These are phyloP conservation scores for Misgurnus anguillicaudatus DNA, from an alignment of 2,113 vertebrate species.

Conservation along the genomic window DNA sequence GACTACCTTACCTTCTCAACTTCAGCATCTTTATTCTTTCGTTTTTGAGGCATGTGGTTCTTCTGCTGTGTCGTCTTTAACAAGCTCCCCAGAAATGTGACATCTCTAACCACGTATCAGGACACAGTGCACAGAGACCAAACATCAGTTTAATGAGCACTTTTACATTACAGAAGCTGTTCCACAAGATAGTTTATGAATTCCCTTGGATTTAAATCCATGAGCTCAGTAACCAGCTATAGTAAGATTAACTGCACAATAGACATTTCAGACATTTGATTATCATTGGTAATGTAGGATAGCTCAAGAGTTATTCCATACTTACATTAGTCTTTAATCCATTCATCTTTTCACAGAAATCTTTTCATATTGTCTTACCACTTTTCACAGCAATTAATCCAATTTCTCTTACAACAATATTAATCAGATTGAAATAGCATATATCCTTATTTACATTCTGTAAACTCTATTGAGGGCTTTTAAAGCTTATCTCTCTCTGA, in stretches of 20 bases:
- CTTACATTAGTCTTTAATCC: background rate
- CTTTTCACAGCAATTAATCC: background rate
- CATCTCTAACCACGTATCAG: slow-evolving; percentile 28
- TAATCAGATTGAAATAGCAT: background rate
- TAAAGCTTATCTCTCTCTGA: background rate
- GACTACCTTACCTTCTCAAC: background rate
- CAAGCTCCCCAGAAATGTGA: slow-evolving; percentile 5
- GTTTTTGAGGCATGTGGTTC: slow-evolving; percentile 24
- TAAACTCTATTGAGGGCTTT: slow-evolving; percentile 1
- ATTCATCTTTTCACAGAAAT: background rate
- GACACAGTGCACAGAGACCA: background rate
- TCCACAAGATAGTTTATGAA: too few species aligned
- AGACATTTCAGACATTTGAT: too few species aligned
- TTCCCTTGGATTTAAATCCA: too few species aligned
- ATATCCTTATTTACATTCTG: background rate
- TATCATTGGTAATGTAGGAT: too few species aligned
- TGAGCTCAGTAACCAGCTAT: too few species aligned
- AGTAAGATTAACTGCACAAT: too few species aligned
- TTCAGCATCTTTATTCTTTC: slow-evolving; percentile 38
- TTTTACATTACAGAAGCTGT: too few species aligned
- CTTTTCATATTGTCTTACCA: background rate
- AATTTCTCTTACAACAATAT: background rate
- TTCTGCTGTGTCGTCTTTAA: slow-evolving; percentile 33
- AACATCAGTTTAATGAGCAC: too few species aligned
- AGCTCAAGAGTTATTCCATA: background rate